These are phyloP conservation scores for Zonotrichia albicollis DNA, from an alignment of 2,797 vertebrate species.

Conservation along the genomic window DNA sequence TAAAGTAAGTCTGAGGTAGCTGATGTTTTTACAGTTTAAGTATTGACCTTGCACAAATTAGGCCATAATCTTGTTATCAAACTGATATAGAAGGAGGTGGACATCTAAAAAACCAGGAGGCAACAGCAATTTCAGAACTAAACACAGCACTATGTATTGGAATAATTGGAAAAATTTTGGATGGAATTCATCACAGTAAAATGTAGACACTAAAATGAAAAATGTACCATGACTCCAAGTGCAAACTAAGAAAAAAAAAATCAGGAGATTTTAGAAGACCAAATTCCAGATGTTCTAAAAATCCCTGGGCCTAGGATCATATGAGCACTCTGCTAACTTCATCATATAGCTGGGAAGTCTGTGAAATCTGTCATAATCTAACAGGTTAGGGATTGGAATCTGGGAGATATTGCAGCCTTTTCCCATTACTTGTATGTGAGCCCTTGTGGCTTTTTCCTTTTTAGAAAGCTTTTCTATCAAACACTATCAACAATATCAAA, in stretches of 20 bases:
- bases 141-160: background rate
- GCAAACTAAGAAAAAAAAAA: background rate
- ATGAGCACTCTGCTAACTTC: background rate
- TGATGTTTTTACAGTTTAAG: background rate
- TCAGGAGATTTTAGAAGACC: background rate
- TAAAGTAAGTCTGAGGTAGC: background rate
- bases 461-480: background rate
- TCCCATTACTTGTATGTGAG: background rate
- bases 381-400: background rate
- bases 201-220: background rate
- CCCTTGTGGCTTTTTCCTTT: background rate
- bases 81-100: background rate
- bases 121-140: background rate
- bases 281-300: background rate
- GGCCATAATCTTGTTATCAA: background rate
- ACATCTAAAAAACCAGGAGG: background rate
- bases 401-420: background rate
- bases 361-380: background rate
- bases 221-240: background rate
- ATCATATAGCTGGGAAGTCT: background rate
- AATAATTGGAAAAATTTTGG: background rate
- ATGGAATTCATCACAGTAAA: background rate
- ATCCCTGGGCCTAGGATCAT: background rate
- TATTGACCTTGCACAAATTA: background rate
- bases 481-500: background rate